These are phyloP conservation scores for Raphicerus campestris DNA, from an alignment of 2,113 vertebrate species.

Conservation along the genomic window DNA sequence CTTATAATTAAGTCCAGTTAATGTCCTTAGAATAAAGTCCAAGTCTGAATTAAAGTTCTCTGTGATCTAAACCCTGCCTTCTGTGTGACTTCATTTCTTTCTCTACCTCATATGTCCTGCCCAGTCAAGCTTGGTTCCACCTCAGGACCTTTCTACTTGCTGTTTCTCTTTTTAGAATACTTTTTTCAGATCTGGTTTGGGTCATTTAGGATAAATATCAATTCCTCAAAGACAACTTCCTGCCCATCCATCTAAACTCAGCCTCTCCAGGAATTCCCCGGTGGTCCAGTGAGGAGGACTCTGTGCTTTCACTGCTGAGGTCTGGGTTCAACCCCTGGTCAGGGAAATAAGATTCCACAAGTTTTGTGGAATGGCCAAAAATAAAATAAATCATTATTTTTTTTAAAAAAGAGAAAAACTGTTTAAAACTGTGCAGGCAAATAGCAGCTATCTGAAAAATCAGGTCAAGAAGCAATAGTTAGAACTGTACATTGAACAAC, in stretches of 20 bases:
- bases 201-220: background rate
- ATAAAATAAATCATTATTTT: background rate
- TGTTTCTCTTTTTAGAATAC: background rate
- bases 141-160: conserved; percentile 1
- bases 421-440: background rate
- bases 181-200: background rate
- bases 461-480: background rate
- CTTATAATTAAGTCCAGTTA: background rate
- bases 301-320: background rate
- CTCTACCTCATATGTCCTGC: background rate
- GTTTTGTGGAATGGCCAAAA: background rate
- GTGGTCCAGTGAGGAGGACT: background rate
- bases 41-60: background rate
- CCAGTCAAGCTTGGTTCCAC: background rate
- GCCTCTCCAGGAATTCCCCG: background rate
- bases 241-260: background rate
- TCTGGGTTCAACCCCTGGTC: background rate
- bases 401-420: background rate
- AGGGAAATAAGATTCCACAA: background rate
- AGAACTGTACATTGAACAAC: background rate
- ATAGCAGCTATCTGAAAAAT: background rate
- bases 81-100: background rate
- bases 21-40: background rate
- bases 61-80: background rate
- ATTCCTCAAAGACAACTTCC: background rate